Base-by-base conservation (phyloP, 2,888 invertebrate genomes). In the Epirrhoe alternata region DNA sequence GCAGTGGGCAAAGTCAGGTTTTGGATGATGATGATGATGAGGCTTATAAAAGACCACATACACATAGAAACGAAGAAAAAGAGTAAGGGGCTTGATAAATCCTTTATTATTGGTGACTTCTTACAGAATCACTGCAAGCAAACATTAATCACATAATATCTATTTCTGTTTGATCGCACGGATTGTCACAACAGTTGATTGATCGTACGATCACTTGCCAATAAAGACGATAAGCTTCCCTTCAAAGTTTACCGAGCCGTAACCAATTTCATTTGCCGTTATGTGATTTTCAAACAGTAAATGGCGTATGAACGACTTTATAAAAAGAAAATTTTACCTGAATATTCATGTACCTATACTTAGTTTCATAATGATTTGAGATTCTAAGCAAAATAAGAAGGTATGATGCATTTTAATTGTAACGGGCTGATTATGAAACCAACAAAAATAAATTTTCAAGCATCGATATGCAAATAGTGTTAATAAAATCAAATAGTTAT, bases 111-210 rank as follows among this genome's bases (percentile, higher is more conserved):
- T 24, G 24, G 7, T 50, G 10, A 47, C 2, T 16, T 50, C 24
- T 24, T 17, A 50, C 47, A 14, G 47, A 47, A 14, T 8, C 31
- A 12, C 31, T 52, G 30, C 52, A 31, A 31, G 5, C 49, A 17
- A 16, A 49, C 49, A 50, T 50, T 50, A 16, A 50, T 50, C 49
- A 50, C 10, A 50, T 1, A 17, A 17, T 17, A 17, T 24, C 49
- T 17, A 38, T 54, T 17, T 17, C 10, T 24, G 17, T 54, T 54
- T 54, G 12, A 54, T 54, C 54, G 54, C 54, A 54, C 54, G 54
- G 12, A 7, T 42, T 54, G 54, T 54, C 54, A 54, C 54, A 54
- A 24, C 38, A 42, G 38, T 42, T 54, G 54, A 54, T 54, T 38
- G 54, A 54, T 54, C 12, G 38, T 42, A 24, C 53, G 53, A 54